Base-by-base conservation (phyloP, 2,113 vertebrate genomes). In the Hydrolagus affinis region DNA sequence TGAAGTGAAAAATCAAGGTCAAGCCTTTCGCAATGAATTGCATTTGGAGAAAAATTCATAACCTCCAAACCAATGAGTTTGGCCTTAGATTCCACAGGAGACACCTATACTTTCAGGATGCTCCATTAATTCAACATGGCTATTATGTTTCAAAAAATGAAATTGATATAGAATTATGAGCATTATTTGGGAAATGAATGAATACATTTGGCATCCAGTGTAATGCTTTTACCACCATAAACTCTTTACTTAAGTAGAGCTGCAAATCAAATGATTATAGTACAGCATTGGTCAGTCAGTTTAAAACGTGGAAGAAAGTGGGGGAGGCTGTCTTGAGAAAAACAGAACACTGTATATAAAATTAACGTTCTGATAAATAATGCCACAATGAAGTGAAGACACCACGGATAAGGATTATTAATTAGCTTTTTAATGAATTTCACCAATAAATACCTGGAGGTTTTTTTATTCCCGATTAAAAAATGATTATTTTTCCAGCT, bases 1-100 rank as follows among this genome's bases (percentile, higher is more conserved):
- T 11, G 11, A 78, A 80, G 59, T 30, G 59, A 80, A 64, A 68
- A 66, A 66, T 66, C 62, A 83, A 66, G 78, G 78, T 66, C 78
- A 66, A 6, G 73, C 23, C 17, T 19, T 32, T 66, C 0, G 17
- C 0, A 10, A 28, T 19, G 66, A 83, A 64, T 19, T 66, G 32
- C 57, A 23, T 4, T n/a, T n/a, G 6, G 23, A 60, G 56, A 75
- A 77, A 60, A 25, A 70, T 7, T 21, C 32, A 21, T 19, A 0
- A 30, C 60, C 66, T 83, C n/a, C 23, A 83, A 30, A 64, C 59
- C 77, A 83, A 62, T n/a, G 14, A 66, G 8, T 28, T 17, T 28
- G 4, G 60, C 17, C 28, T 66, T 17, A 66, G 4, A 11, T 66
- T 19, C 17, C 56, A 59, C 28, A 32, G 62, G 19, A 66, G 66